Conservation (phyloP, 2,888 invertebrate genomes). For the Lasioglossum pauxillum region DNA sequence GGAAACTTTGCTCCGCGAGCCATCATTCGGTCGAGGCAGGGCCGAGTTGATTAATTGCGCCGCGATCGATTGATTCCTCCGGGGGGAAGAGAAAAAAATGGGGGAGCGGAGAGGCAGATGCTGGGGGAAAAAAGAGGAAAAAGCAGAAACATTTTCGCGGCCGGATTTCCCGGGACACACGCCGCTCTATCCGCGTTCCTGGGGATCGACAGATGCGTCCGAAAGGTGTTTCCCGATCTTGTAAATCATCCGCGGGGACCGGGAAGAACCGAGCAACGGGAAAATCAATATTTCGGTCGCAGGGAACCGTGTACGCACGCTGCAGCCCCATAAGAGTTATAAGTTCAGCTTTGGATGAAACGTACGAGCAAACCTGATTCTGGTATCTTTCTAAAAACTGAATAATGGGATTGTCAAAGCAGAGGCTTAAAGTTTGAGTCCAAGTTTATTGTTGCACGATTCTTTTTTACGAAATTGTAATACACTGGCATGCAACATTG, state of each 20-base stretch:
- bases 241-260: slow-evolving; percentile 2
- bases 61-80: slow-evolving; percentile 63
- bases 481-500: no score
- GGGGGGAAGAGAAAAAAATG: not conserved
- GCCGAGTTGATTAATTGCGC: slow-evolving; percentile 70
- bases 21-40: slow-evolving; percentile 60
- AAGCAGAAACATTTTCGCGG: slow-evolving; percentile 10
- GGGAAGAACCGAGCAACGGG: slow-evolving; percentile 13
- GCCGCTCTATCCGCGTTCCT: not conserved
- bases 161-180: not conserved
- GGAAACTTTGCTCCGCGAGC: slow-evolving; percentile 65
- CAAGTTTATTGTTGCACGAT: no score
- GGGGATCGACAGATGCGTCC: slow-evolving; percentile 5
- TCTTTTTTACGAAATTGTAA: no score
- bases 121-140: not conserved
- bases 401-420: not conserved
- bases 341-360: not conserved
- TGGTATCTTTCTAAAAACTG: not conserved
- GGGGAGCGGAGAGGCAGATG: not conserved
- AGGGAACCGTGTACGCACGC: not conserved
- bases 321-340: not conserved
- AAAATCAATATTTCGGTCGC: slow-evolving; percentile 36
- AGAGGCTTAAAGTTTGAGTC: not conserved
- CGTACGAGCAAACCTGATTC: not conserved
- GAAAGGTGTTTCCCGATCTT: not conserved